These are phyloP conservation scores for Pheosia gnoma DNA, from an alignment of 2,888 invertebrate species.

Conservation along the genomic window DNA sequence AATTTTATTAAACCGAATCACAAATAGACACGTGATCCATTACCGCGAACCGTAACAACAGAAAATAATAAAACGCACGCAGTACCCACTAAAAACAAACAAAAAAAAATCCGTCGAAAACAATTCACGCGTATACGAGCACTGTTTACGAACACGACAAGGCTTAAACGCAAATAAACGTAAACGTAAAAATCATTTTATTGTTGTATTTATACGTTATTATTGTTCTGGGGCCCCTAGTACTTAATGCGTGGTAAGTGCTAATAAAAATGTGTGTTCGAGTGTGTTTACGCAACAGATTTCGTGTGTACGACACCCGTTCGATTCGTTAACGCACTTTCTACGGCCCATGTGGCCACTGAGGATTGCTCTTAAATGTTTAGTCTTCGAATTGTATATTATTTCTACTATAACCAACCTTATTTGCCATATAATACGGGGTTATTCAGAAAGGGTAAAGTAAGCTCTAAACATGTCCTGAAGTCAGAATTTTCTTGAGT, in stretches of 20 bases:
- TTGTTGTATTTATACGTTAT: constrained; percentile 37
- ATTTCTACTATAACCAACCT: no score
- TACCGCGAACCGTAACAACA: not conserved
- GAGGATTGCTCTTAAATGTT: not conserved
- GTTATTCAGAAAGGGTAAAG: no score
- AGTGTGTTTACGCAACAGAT: constrained; percentile 31
- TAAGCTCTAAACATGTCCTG: no score
- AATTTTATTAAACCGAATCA: no score
- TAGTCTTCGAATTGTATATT: not conserved
- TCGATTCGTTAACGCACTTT: constrained; percentile 10
- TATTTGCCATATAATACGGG: no score
- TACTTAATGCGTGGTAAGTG: constrained; percentile 20
- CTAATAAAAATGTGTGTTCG: constrained; percentile 26
- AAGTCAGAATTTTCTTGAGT: no score
- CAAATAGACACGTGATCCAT: not conserved
- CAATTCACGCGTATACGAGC: constrained; percentile 21
- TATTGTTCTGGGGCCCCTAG: constrained; percentile 27
- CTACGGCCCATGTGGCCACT: not conserved
- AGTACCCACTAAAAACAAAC: not conserved
- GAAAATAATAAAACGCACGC: not conserved
- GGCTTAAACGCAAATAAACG: constrained; percentile 35
- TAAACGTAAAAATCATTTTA: constrained; percentile 37
- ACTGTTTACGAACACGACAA: constrained; percentile 26
- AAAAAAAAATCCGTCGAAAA: constrained; percentile 22
- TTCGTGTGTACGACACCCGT: constrained; percentile 11